These are phyloP conservation scores for Lampropteryx suffumata DNA, from an alignment of 2,888 invertebrate species.

Conservation along the genomic window DNA sequence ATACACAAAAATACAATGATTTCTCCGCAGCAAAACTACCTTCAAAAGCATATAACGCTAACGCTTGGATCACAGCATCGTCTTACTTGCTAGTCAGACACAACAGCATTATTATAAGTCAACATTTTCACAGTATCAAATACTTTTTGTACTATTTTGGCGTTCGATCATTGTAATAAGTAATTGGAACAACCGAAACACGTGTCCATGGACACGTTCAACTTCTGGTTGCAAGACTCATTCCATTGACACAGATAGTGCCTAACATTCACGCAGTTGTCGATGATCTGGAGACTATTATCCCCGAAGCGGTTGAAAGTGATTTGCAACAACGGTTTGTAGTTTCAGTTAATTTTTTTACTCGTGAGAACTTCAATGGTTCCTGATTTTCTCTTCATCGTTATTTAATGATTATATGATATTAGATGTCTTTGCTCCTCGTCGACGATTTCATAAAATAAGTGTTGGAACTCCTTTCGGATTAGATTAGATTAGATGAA, in stretches of 20 bases:
- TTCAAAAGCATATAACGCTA: neutral
- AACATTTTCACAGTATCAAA: conserved; percentile 18
- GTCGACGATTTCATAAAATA: conserved; percentile 63
- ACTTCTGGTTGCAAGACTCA: no score
- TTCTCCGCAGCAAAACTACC: neutral
- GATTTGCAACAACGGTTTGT: conserved; percentile 71
- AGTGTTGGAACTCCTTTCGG: conserved; percentile 65
- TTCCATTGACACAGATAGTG: conserved; percentile 58
- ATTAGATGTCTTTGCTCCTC: conserved; percentile 68
- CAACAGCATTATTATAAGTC: conserved; percentile 37
- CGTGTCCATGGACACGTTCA: conserved; percentile 54
- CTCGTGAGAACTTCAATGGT: conserved; percentile 58
- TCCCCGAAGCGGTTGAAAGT: conserved; percentile 68
- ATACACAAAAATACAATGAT: neutral
- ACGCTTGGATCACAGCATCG: neutral
- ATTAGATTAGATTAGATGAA: conserved; percentile 71
- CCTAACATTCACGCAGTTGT: conserved; percentile 74
- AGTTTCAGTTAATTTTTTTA: conserved; percentile 75
- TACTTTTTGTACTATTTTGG: conserved; percentile 34
- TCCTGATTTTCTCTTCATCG: conserved; percentile 44
- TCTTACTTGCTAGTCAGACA: neutral
- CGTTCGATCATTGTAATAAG: conserved; percentile 3
- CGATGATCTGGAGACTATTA: conserved; percentile 69
- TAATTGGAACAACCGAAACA: conserved; percentile 3
- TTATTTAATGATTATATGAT: conserved; percentile 59